Percentiles rank a stretch among this genome's conserved stretches.
Evolutionary conservation across 2,888 invertebrate species (phyloP).

Genomic region (Zhuqinia jingwanae): DNA sequence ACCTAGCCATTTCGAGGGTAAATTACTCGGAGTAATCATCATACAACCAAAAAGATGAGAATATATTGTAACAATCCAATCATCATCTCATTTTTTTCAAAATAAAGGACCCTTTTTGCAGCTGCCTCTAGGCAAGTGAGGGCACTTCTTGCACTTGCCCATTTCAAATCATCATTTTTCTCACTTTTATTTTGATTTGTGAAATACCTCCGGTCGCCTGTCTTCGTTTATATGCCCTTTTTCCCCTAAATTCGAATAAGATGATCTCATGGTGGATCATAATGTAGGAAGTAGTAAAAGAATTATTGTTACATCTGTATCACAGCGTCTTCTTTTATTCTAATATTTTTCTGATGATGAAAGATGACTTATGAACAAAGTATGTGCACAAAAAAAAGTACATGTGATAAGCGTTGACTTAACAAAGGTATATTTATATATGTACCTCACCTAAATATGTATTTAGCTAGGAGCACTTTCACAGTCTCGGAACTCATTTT

Average conservation of each 20-base stretch:
- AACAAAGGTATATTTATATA: background rate
- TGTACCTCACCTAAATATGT: background rate
- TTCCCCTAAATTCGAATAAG: slow-evolving; percentile 17
- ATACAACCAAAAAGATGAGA: background rate
- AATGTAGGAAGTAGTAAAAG: slow-evolving; percentile 51
- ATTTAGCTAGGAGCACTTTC: background rate
- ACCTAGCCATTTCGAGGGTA: slow-evolving; percentile 50
- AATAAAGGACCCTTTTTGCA: slow-evolving; percentile 50
- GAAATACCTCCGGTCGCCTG: slow-evolving; percentile 59
- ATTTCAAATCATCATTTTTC: slow-evolving; percentile 41
- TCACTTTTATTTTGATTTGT: slow-evolving; percentile 54
- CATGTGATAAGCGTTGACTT: background rate
- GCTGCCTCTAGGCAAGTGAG: slow-evolving; percentile 28
- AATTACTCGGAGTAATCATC: slow-evolving; percentile 54
- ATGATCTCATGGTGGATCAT: slow-evolving; percentile 47
- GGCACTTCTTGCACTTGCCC: slow-evolving; percentile 61
- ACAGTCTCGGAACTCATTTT: slow-evolving; percentile 27
- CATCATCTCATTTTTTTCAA: slow-evolving; percentile 45
- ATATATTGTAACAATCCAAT: slow-evolving; percentile 51
- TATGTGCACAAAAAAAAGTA: slow-evolving; percentile 10
- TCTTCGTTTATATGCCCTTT: slow-evolving; percentile 50
- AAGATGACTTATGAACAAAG: slow-evolving; percentile 48
- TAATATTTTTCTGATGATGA: slow-evolving; percentile 23
- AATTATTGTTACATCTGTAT: slow-evolving; percentile 61
- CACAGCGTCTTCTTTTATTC: slow-evolving; percentile 2